Evolutionary conservation across 2,113 vertebrate species (phyloP).

Genomic region (Ciconia stormi): DNA sequence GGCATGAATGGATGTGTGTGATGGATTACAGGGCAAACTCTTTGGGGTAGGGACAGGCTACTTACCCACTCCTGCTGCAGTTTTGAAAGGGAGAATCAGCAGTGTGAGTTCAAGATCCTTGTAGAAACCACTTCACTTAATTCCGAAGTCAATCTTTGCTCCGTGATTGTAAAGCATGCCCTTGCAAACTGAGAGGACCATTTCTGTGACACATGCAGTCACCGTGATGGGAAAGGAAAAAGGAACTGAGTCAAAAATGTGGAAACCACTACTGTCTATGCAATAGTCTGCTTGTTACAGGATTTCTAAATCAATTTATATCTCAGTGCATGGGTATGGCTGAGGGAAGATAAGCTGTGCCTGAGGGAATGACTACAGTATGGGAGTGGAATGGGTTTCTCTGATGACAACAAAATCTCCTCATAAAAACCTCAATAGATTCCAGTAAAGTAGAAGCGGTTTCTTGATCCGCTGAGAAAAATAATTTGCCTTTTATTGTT

Average conservation of each 20-base stretch:
- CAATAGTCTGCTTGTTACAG: not conserved
- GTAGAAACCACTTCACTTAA: not conserved
- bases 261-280: not conserved
- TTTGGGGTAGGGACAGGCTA: not conserved
- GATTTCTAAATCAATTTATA: conserved; percentile 14
- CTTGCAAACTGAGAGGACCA: not conserved
- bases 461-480: conserved; percentile 14
- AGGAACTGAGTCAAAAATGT: not conserved
- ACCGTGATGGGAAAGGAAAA: not conserved
- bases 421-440: not conserved
- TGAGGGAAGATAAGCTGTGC: not conserved
- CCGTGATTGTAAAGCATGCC: not conserved
- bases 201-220: not conserved
- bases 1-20: not conserved
- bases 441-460: not conserved
- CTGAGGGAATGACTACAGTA: not conserved
- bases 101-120: not conserved
- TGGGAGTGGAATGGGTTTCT: conserved; percentile 39
- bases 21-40: not conserved
- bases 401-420: not conserved
- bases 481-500: not conserved
- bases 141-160: not conserved
- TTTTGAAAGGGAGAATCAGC: not conserved
- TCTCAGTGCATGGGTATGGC: not conserved
- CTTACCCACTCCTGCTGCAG: not conserved